phyloP scores from a whole-genome alignment of 2,113 vertebrate species.

The Helogale parvula region DNA sequence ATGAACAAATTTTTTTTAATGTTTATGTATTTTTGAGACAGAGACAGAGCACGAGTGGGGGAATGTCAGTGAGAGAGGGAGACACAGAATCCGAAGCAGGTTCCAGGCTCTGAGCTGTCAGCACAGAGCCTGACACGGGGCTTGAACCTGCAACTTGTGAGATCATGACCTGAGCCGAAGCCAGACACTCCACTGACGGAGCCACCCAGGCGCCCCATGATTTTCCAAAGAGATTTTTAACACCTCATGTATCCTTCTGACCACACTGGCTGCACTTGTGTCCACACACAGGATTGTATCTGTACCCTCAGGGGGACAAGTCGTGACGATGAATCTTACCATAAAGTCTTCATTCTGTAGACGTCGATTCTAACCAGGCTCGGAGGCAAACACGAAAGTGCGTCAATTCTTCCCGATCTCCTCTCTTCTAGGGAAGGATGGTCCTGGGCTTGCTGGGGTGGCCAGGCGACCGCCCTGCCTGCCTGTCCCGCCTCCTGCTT shows the following conservation, averaged over 20 bases:
- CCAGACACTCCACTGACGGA: no score
- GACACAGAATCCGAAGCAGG: no score
- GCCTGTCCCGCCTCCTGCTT: neutral
- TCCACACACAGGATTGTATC: rapidly evolving
- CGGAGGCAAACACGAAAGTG: neutral
- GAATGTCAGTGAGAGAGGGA: no score
- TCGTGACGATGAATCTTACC: neutral
- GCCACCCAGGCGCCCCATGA: no score
- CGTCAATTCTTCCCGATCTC: neutral
- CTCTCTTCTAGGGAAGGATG: neutral
- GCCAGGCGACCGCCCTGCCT: neutral
- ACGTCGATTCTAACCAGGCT: neutral
- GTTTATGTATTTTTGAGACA: no score
- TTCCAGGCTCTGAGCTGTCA: no score
- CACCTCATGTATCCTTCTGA: no score
- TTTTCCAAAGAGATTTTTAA: neutral
- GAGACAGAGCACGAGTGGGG: no score
- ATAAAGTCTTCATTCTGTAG: neutral
- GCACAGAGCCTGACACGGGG: no score
- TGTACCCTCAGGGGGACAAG: rapidly evolving
- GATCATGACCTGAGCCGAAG: no score
- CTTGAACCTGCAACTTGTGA: no score
- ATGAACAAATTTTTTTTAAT: neutral
- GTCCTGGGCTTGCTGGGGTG: neutral
- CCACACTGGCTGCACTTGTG: neutral